Base-by-base conservation (phyloP, 2,888 invertebrate genomes). In the Drosophila engyochracea region DNA sequence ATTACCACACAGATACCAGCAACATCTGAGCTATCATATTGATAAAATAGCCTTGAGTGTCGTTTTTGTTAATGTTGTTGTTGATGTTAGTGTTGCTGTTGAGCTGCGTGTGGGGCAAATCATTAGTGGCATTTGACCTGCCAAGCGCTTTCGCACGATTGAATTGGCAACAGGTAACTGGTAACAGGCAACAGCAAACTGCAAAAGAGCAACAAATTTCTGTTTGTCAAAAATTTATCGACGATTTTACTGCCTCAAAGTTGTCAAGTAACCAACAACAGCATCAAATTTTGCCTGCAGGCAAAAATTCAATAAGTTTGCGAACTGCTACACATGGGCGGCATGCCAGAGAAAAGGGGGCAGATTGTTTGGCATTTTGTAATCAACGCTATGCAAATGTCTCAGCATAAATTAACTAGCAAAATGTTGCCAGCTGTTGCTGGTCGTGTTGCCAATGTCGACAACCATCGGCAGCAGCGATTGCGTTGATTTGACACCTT, bases 91-190 rank as follows among this genome's bases (percentile, higher is more conserved):
- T n/a, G 28, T 19, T 30, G 44, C 44, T 49, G 37, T 33, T n/a
- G 76, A 67, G 73, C 85, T 81, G 85, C 85, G 83, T 88, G 86
- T 90, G 85, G 89, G 83, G 83, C 81, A 91, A 90, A 84, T 90
- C 90, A 91, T 91, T 91, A 91, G 91, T 91, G 91, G 84, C 90
- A 87, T 91, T 91, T 91, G 91, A 91, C 91, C 91, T 83, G 82
- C 62, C 83, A 82, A 86, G 85, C 89, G 79, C 79, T 79, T 83
- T 80, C 75, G 79, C 78, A 76, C 84, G 87, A 87, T 87, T 86
- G 86, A 87, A 89, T 87, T 87, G 84, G 78, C 82, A 82, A 87
- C 69, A 73, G 59, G 41, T 59, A 73, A 39, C 28, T 39, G 14
- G 57, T 39, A 57, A 77, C 70, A 57, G 68, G 19, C 2, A 31